Base-by-base conservation (phyloP, 2,113 vertebrate species). In the Otolemur garnettii region DNA sequence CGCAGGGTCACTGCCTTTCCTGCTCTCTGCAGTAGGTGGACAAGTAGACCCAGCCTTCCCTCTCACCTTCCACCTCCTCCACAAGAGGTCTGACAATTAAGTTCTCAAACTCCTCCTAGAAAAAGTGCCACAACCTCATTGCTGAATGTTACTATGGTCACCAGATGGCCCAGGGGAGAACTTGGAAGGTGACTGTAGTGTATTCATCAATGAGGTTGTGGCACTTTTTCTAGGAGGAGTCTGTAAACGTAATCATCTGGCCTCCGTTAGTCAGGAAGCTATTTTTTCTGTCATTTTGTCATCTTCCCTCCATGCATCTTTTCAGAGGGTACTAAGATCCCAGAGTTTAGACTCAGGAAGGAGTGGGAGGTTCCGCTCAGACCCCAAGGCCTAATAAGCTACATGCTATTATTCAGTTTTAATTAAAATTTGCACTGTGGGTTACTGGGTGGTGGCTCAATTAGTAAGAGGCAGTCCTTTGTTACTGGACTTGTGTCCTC, bases 321-420 rank as follows among this genome's bases (percentile, higher is more conserved):
- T 85, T 28, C 72, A 38, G 24, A 81, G 22, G 21, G 57, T 19
- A 75, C 38, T 30, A 33, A 57, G n/a, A 72, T 35, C 68, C 35
- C 53, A 87, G 77, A 55, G 80, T 87, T 77, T 69, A 87, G 79
- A 62, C 57, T 94, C 79, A 75, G 45, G 26, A 84, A 68, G 71
- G 30, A 60, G 22, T 45, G 82, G 64, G 22, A 92, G 24, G 57
- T n/a, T 92, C 55, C 83, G 19, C 7, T 35, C 87, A 62, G n/a
- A n/a, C 22, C 28, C 84, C 82, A 77, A 28, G 11, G 4, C 30
- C 57, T 59, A 81, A 45, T 59, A 81, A 45, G 35, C 19, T 53
- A 57, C 50, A 21, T 30, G 38, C 14, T 82, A 89, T 30, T 57
- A 42, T 42, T 96, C 21, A 72, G 50, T 45, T 90, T 81, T 14